Evolutionary conservation across 2,888 invertebrate genomes (phyloP).

Genomic region (Altica lythri): DNA sequence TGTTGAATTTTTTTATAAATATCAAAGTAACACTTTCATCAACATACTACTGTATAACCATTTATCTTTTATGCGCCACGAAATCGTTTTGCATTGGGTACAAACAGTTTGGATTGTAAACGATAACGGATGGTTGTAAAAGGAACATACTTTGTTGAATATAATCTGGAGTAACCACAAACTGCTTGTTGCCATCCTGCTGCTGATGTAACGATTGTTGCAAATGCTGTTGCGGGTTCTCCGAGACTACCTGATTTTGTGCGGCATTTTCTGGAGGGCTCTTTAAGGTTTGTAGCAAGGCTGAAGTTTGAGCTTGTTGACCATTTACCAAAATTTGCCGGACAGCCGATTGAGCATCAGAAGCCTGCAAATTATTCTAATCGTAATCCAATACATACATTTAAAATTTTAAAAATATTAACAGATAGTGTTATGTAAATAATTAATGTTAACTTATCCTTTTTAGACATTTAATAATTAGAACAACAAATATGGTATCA

Average conservation of each 20-base stretch:
- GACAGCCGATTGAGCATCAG: conserved; percentile 32
- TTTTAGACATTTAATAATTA: too few relatives aligned
- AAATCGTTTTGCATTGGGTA: conserved; percentile 58
- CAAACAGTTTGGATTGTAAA: conserved; percentile 57
- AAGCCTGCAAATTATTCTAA: conserved; percentile 2
- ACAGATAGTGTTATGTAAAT: too few relatives aligned
- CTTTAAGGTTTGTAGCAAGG: conserved; percentile 53
- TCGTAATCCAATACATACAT: too few relatives aligned
- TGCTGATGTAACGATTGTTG: conserved; percentile 27
- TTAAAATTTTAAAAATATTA: too few relatives aligned
- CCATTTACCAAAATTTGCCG: conserved; percentile 56
- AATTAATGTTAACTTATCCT: too few relatives aligned
- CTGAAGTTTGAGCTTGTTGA: conserved; percentile 53
- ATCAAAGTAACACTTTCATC: conserved; percentile 10
- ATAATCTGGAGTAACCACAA: conserved; percentile 89
- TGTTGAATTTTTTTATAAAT: neutral
- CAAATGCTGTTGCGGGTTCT: conserved; percentile 27
- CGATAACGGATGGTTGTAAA: conserved; percentile 57
- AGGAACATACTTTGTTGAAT: conserved; percentile 87
- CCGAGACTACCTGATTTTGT: conserved; percentile 16
- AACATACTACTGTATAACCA: conserved; percentile 3
- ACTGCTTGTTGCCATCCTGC: conserved; percentile 62
- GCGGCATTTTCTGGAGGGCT: conserved; percentile 44
- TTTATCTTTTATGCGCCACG: conserved; percentile 39
- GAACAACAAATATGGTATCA: too few relatives aligned